Base-by-base conservation (phyloP, 2,113 vertebrate genomes). In the Cyanoramphus novaezelandiae region DNA sequence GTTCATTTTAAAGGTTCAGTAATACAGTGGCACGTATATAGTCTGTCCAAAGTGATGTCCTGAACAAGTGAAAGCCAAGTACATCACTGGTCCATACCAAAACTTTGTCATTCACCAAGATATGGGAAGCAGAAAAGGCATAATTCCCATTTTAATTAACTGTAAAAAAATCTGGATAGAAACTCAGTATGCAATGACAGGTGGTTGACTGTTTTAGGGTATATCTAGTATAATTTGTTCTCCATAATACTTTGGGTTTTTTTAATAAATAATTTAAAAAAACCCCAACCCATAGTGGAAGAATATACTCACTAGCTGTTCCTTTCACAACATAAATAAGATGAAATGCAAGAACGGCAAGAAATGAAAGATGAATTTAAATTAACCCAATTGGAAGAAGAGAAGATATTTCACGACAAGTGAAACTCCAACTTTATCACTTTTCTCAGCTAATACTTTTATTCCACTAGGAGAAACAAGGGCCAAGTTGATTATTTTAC, bases 121-220 rank as follows among this genome's bases (percentile, higher is more conserved):
- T 82, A 31, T 71, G 43, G 33, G 35, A 92, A 86, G 17, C 20
- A 95, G 3, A 2, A 31, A 78, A 75, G 14, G n/a, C 24, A 46
- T 84, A 65, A 79, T 90, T 95, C 79, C 31, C 33, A 28, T 70
- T 84, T 92, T 83, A 95, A 92, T 79, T 90, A 83, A 63, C 27
- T 77, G 57, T 80, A 79, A 57, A 82, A 82, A 95, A 64, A 8
- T 57, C 31, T 83, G 31, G 62, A 53, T 75, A 79, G 64, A 89
- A 43, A 27, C 59, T 82, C 52, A 50, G 33, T 82, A 41, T 82
- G 9, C 13, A 84, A 12, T 92, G 31, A 50, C 67, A 95, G 25
- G n/a, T 90, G 85, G 35, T 77, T 0, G 0, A 47, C 50, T 57
- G 16, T 35, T 83, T 28, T 63, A 44, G 23, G 7, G 11, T 67